phyloP scores from a whole-genome alignment of 1,140 invertebrate genomes.

The Atta cephalotes region DNA sequence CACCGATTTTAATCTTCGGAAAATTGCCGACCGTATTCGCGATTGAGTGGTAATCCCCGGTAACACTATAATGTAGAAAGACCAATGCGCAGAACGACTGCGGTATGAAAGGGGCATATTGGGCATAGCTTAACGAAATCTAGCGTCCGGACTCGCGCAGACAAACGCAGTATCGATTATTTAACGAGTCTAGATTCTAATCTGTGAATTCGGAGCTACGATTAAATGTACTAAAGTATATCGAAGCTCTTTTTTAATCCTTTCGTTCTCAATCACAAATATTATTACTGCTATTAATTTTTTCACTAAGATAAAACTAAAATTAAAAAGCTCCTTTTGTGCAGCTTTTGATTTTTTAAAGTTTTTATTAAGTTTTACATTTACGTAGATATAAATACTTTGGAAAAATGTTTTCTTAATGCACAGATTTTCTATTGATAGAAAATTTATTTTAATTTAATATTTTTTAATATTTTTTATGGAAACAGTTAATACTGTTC shows the following conservation, averaged over 20 bases:
- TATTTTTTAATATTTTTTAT: background rate
- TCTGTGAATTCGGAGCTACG: background rate
- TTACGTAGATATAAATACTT: background rate
- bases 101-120: constrained; percentile 54
- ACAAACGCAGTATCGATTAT: constrained; percentile 8
- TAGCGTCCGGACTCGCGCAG: background rate
- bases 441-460: constrained; percentile 5
- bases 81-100: constrained; percentile 23
- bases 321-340: background rate
- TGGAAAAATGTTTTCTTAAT: background rate
- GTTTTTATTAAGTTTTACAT: background rate
- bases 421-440: background rate
- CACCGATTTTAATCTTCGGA: constrained; percentile 56
- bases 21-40: constrained; percentile 41
- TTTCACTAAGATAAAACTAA: background rate
- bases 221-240: background rate
- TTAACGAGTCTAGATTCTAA: constrained; percentile 29
- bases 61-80: constrained; percentile 51
- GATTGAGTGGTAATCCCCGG: constrained; percentile 53
- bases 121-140: constrained; percentile 54
- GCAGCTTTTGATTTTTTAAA: background rate
- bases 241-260: background rate
- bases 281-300: background rate
- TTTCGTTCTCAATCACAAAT: background rate
- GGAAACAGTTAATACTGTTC: background rate